phyloP scores from a whole-genome alignment of 2,797 vertebrate species.

The Ibycter americanus region DNA sequence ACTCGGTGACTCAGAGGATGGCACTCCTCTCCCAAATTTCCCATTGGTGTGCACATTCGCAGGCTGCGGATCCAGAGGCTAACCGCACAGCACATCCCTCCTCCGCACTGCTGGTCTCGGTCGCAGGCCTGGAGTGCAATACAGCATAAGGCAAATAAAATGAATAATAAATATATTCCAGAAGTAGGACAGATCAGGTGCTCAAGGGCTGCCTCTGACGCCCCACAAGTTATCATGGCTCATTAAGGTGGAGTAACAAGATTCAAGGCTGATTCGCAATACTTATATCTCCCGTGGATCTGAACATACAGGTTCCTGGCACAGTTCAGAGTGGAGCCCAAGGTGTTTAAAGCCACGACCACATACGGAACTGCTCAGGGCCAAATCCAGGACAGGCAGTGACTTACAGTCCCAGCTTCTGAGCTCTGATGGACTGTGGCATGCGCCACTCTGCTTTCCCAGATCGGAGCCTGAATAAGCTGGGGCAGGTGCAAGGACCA shows the following conservation, averaged over 20 bases:
- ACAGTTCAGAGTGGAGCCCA: background rate
- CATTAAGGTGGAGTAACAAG: background rate
- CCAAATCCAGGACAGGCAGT: background rate
- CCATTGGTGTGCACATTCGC: constrained; percentile 90
- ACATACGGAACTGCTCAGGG: background rate
- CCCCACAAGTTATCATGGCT: background rate
- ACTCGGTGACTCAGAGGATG: constrained; percentile 93
- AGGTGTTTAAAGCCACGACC: background rate
- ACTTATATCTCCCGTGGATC: background rate
- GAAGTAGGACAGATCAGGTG: background rate
- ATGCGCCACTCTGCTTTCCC: rapidly evolving
- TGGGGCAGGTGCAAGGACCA: background rate
- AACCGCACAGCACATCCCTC: constrained; percentile 90
- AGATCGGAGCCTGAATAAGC: rapidly evolving
- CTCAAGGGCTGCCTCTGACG: background rate
- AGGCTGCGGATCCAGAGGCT: constrained; percentile 93
- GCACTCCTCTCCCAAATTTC: constrained; percentile 88
- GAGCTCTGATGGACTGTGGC: background rate
- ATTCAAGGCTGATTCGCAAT: background rate
- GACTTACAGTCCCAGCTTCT: background rate
- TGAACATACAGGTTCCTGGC: background rate
- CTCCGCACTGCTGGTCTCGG: constrained; percentile 88
- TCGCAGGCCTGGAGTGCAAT: constrained; percentile 85
- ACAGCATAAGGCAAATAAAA: background rate
- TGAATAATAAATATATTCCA: background rate